These are phyloP conservation scores for Xylocampa areola DNA, from an alignment of 2,888 invertebrate species.

Conservation along the genomic window DNA sequence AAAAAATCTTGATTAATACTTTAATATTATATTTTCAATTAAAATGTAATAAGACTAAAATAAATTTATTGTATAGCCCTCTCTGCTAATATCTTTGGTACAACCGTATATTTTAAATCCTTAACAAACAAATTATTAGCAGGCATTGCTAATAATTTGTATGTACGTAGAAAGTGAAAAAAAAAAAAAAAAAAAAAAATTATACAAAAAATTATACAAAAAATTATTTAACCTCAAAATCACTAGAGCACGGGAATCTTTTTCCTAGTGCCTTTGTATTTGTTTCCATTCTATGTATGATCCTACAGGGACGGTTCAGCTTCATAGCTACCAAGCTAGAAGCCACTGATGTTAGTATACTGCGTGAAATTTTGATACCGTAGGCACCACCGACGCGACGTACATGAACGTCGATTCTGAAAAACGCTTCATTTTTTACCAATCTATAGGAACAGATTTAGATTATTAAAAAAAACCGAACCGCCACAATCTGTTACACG, in stretches of 20 bases:
- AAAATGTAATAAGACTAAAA: no score
- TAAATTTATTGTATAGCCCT: no score
- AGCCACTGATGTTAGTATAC: slow-evolving; percentile 88
- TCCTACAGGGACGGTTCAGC: slow-evolving; percentile 90
- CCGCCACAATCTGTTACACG: no score
- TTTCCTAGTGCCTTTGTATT: slow-evolving; percentile 73
- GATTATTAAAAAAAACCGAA: no score
- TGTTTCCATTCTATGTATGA: slow-evolving; percentile 89
- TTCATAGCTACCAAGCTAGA: slow-evolving; percentile 91
- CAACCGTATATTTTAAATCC: no score
- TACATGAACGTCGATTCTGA: slow-evolving; percentile 47
- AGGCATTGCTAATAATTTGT: no score
- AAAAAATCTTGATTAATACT: not conserved
- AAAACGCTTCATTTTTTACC: not conserved
- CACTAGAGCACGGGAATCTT: slow-evolving; percentile 74
- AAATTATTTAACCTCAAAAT: slow-evolving; percentile 42
- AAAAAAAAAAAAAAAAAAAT: no score
- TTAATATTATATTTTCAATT: not conserved
- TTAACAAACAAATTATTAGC: no score
- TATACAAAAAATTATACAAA: no score
- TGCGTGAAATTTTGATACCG: slow-evolving; percentile 92
- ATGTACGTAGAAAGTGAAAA: no score
- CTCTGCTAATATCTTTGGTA: no score
- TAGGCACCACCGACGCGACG: slow-evolving; percentile 89
- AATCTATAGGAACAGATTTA: no score